These are phyloP conservation scores for Callorhinus ursinus DNA, from an alignment of 2,113 vertebrate species.

Conservation along the genomic window DNA sequence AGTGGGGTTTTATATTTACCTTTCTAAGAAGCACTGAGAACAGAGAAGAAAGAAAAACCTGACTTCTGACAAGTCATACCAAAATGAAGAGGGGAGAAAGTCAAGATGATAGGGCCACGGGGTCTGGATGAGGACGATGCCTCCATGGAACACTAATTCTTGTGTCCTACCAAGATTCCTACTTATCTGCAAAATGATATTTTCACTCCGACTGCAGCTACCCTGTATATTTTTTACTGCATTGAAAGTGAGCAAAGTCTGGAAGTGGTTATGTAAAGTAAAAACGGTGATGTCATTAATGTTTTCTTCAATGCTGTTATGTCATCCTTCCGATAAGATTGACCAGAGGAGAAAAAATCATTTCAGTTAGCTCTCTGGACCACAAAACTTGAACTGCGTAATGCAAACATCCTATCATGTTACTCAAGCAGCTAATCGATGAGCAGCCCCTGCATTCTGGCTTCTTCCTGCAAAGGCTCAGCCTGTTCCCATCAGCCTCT, in stretches of 20 bases:
- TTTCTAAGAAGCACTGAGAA: background rate
- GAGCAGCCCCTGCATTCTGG: background rate
- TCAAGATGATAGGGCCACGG: background rate
- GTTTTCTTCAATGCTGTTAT: background rate
- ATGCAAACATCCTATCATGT: background rate
- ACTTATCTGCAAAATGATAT: background rate
- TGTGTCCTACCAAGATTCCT: background rate
- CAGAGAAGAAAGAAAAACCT: background rate
- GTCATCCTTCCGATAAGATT: background rate
- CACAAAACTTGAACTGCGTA: background rate
- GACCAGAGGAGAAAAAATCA: background rate
- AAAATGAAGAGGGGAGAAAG: background rate
- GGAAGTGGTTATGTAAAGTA: background rate
- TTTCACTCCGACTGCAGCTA: background rate
- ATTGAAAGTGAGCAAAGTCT: background rate
- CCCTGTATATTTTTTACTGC: background rate
- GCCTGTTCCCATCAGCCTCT: background rate
- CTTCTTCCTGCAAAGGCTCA: background rate
- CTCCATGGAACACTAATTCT: background rate
- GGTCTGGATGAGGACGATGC: background rate
- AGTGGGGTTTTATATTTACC: background rate
- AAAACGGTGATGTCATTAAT: background rate
- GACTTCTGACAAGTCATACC: background rate
- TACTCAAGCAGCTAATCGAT: background rate
- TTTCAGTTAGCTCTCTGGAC: background rate